These are phyloP conservation scores for Serripes groenlandicus DNA, from an alignment of 2,888 invertebrate genomes.

Conservation along the genomic window DNA sequence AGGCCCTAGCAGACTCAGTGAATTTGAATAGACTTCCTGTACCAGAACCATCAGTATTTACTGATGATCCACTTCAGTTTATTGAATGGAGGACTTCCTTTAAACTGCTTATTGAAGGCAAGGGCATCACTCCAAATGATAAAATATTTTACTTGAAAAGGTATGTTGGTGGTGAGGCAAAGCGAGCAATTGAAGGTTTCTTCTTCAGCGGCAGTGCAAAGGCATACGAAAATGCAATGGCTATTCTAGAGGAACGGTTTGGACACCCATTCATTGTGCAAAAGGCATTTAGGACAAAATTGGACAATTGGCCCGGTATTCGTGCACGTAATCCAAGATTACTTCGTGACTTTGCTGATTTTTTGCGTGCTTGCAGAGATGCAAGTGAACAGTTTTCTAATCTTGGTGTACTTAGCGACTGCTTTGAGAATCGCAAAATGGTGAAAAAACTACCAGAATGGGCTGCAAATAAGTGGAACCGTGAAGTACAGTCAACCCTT, in stretches of 20 bases:
- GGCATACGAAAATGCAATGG: neutral
- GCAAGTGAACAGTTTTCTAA: constrained; percentile 27
- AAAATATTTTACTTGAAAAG: constrained; percentile 18
- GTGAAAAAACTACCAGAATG: constrained; percentile 8
- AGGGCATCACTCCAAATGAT: constrained; percentile 37
- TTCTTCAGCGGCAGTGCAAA: neutral
- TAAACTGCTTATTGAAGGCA: constrained; percentile 46
- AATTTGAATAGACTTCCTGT: constrained; percentile 45
- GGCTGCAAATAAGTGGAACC: neutral
- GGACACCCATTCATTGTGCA: neutral
- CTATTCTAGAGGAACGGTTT: neutral
- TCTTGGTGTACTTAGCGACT: constrained; percentile 11
- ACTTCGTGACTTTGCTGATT: constrained; percentile 37
- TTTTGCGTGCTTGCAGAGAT: constrained; percentile 39
- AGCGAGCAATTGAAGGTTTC: constrained; percentile 50
- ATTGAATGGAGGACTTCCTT: constrained; percentile 42
- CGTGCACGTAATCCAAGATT: neutral
- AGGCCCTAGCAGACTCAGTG: constrained; percentile 32
- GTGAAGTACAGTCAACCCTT: neutral
- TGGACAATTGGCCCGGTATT: constrained; percentile 1
- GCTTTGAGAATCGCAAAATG: neutral
- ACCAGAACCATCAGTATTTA: constrained; percentile 56
- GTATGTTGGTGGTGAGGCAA: constrained; percentile 35
- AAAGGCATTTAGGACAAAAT: neutral
- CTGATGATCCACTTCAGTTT: constrained; percentile 35